Evolutionary conservation across 2,113 vertebrate species (phyloP).

Genomic region (Narcine bancroftii): DNA sequence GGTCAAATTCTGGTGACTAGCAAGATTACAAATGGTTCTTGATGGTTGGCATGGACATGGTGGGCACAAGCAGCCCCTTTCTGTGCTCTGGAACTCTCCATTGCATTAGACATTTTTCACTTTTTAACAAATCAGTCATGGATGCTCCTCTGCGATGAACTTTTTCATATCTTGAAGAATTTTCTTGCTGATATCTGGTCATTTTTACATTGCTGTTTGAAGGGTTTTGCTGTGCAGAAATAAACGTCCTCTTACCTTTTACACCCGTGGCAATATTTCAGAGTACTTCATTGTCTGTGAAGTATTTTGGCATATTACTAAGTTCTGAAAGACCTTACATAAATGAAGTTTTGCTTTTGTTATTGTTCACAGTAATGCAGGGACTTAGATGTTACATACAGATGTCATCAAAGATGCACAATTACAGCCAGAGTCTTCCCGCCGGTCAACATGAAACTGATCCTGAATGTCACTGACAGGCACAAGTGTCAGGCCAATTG

Average conservation of each 20-base stretch:
- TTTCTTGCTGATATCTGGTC: no score
- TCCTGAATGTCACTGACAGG: neutral
- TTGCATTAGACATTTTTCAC: no score
- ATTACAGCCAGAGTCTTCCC: neutral
- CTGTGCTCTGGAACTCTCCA: no score
- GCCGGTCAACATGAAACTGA: neutral
- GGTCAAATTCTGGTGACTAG: no score
- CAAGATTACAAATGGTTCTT: no score
- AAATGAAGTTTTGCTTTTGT: neutral
- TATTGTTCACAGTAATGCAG: neutral
- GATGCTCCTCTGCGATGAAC: no score
- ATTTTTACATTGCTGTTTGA: no score
- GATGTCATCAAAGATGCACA: neutral
- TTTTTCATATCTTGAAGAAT: no score
- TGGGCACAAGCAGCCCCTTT: no score
- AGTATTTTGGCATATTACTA: neutral
- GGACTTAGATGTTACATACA: neutral
- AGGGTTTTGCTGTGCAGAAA: no score
- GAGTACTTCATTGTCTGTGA: neutral
- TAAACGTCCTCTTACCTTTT: neutral
- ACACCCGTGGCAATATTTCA: neutral
- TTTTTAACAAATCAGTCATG: no score
- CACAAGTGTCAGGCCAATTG: conserved; percentile 4
- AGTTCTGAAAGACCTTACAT: neutral
- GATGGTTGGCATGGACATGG: no score